phyloP scores from a whole-genome alignment of 2,113 vertebrate genomes.

The Meles meles region DNA sequence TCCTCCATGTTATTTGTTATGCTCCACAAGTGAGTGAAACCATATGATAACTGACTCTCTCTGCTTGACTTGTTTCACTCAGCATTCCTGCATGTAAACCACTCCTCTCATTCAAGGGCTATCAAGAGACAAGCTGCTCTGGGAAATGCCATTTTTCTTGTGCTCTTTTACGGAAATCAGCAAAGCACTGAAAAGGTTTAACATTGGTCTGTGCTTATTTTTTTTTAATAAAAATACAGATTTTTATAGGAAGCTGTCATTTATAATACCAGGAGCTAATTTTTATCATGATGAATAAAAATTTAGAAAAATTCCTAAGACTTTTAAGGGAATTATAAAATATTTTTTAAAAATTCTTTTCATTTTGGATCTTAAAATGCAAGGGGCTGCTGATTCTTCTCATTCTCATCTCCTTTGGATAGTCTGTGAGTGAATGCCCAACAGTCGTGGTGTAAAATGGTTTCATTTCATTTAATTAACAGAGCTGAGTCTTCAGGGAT shows the following conservation, averaged over 20 bases:
- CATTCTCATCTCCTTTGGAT: neutral
- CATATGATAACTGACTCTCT: no score
- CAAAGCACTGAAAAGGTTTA: neutral
- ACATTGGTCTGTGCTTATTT: neutral
- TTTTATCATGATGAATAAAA: neutral
- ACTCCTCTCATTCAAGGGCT: neutral
- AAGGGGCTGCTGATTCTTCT: neutral
- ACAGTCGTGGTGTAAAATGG: neutral
- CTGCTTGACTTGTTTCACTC: no score
- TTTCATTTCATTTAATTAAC: slow-evolving; percentile 66
- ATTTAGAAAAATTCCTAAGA: neutral
- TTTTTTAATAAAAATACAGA: neutral
- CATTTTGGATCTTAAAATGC: neutral
- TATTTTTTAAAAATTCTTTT: neutral
- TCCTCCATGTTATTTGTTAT: no score
- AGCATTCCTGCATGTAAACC: neutral
- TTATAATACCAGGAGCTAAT: neutral
- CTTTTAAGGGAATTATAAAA: neutral
- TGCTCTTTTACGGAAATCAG: neutral
- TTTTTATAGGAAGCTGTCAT: neutral
- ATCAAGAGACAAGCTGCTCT: neutral
- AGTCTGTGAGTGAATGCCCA: neutral
- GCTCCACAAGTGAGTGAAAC: no score
- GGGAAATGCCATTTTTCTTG: neutral
- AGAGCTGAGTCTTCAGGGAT: slow-evolving; percentile 53